Conservation (phyloP, 2,888 invertebrate species). For the Apodemia mormo region DNA sequence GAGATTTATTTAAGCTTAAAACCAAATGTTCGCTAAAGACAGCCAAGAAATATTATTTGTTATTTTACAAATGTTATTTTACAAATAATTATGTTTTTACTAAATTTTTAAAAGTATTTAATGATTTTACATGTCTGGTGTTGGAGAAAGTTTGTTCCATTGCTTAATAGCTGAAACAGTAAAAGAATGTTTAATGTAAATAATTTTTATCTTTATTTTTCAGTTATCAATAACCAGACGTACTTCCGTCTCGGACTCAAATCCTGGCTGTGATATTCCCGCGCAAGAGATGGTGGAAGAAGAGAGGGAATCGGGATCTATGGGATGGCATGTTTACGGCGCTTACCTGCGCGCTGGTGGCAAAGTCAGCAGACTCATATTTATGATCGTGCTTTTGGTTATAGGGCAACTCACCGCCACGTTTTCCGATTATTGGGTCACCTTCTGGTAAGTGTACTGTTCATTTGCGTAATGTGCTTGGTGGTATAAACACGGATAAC, state of each 20-base stretch:
- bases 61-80: too few species aligned
- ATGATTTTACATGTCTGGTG: too few species aligned
- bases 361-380: constrained; percentile 72
- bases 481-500: too few species aligned
- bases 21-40: too few species aligned
- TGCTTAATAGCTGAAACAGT: too few species aligned
- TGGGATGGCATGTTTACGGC: constrained; percentile 84
- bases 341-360: constrained; percentile 84
- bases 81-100: too few species aligned
- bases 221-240: constrained; percentile 72
- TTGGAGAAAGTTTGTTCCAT: too few species aligned
- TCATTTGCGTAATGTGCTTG: too few species aligned
- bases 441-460: constrained; percentile 82
- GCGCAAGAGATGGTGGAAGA: constrained; percentile 84
- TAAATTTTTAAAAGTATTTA: too few species aligned
- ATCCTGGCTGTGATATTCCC: constrained; percentile 59
- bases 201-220: constrained; percentile 18
- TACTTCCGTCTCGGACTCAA: constrained; percentile 73
- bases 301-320: constrained; percentile 83
- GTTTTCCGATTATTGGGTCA: constrained; percentile 88
- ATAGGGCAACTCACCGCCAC: constrained; percentile 85
- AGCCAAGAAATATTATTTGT: too few species aligned
- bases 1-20: too few species aligned
- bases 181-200: background rate
- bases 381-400: constrained; percentile 81